phyloP scores from a whole-genome alignment of 2,888 invertebrate genomes.

The Drosophila formosana region DNA sequence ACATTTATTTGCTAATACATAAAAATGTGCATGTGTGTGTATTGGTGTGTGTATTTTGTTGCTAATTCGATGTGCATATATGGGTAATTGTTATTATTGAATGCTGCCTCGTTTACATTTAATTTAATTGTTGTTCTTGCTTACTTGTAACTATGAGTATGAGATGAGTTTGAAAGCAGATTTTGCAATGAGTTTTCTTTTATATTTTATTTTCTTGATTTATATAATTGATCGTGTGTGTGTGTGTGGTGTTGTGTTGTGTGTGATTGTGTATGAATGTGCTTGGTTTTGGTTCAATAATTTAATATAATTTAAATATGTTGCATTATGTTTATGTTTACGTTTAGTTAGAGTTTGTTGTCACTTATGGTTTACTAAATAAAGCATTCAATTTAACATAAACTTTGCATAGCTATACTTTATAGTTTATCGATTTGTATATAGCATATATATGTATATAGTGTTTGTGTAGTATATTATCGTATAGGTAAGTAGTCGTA shows the following conservation, averaged over 20 bases:
- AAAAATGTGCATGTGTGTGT: slow-evolving; percentile 37
- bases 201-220: slow-evolving; percentile 25
- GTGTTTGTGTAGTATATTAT: slow-evolving; percentile 9
- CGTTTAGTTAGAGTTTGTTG: slow-evolving; percentile 35
- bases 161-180: slow-evolving; percentile 79
- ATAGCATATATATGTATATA: slow-evolving; percentile 19
- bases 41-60: slow-evolving; percentile 26
- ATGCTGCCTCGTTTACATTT: slow-evolving; percentile 60
- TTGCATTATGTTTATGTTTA: slow-evolving; percentile 35
- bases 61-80: slow-evolving; percentile 22
- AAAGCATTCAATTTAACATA: slow-evolving; percentile 72
- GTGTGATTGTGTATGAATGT: slow-evolving; percentile 55
- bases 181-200: slow-evolving; percentile 69
- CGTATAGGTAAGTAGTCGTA: slow-evolving; percentile 28
- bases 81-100: slow-evolving; percentile 25
- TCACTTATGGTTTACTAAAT: slow-evolving; percentile 66
- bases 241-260: slow-evolving; percentile 21
- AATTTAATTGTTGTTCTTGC: slow-evolving; percentile 40
- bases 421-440: slow-evolving; percentile 17
- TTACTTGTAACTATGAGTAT: slow-evolving; percentile 76
- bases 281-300: slow-evolving; percentile 75
- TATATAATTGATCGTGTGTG: slow-evolving; percentile 33
- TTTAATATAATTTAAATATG: slow-evolving; percentile 69
- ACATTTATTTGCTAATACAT: slow-evolving; percentile 62
- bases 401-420: slow-evolving; percentile 49